Evolutionary conservation across 2,113 vertebrate genomes (phyloP).

Genomic region (Leucoraja erinaceus): DNA sequence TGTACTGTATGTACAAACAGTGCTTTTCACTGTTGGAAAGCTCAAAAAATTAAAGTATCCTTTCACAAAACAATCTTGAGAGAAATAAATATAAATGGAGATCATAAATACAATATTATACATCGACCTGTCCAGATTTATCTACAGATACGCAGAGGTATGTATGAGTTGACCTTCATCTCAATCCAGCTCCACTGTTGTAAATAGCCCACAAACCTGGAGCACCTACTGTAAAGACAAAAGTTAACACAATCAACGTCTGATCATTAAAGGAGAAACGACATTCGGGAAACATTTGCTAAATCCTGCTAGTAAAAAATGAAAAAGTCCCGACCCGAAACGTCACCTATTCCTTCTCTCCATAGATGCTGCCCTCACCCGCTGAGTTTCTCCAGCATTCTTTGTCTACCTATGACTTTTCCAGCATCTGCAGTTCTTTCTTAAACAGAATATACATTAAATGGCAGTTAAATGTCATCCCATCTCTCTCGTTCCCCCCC

Average conservation of each 20-base stretch:
- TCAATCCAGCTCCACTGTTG: slow-evolving; percentile 24
- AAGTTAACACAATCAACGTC: not conserved
- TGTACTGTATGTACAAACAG: slow-evolving; percentile 21
- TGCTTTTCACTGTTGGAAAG: slow-evolving; percentile 33
- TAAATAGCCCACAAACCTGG: not conserved
- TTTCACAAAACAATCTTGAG: slow-evolving; percentile 33
- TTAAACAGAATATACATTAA: too few relatives aligned
- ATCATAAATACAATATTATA: slow-evolving; percentile 34
- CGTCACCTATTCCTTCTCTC: too few relatives aligned
- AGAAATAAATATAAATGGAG: slow-evolving; percentile 35
- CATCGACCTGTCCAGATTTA: slow-evolving; percentile 34
- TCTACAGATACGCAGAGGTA: slow-evolving; percentile 36
- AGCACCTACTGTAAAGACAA: slow-evolving; percentile 24
- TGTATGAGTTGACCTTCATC: slow-evolving; percentile 34
- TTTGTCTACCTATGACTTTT: too few relatives aligned
- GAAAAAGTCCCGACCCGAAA: too few relatives aligned
- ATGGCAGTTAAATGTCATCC: too few relatives aligned
- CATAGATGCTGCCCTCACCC: too few relatives aligned
- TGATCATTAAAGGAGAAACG: not conserved
- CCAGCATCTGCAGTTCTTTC: too few relatives aligned
- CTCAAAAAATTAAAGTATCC: slow-evolving; percentile 15
- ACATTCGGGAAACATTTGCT: not conserved
- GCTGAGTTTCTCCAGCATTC: too few relatives aligned
- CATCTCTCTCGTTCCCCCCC: too few relatives aligned
- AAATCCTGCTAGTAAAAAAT: not conserved